These are phyloP conservation scores for Buphagus erythrorhynchus DNA, from an alignment of 2,797 vertebrate genomes.

Conservation along the genomic window DNA sequence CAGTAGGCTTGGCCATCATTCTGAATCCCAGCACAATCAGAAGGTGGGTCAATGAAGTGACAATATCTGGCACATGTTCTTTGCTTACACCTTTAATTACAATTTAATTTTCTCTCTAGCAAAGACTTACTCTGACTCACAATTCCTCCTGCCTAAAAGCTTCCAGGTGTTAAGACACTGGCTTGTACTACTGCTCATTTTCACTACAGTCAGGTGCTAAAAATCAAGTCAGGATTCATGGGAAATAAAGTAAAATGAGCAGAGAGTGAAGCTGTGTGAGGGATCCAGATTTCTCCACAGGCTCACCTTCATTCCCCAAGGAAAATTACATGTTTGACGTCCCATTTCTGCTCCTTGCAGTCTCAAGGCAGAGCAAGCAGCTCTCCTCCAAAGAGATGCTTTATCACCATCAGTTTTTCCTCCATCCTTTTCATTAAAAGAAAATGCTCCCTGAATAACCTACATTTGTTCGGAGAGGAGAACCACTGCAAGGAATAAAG, in stretches of 20 bases:
- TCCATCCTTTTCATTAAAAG: slow-evolving; percentile 61
- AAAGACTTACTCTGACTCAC: background rate
- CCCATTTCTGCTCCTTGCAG: slow-evolving; percentile 32
- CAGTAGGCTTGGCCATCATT: background rate
- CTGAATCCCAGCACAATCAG: background rate
- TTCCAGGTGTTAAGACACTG: background rate
- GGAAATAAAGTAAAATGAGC: background rate
- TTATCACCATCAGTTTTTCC: slow-evolving; percentile 60
- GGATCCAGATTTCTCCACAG: background rate
- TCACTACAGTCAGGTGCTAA: background rate
- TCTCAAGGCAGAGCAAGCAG: background rate
- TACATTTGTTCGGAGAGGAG: slow-evolving; percentile 28
- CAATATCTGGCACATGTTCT: background rate
- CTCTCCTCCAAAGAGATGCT: slow-evolving; percentile 43
- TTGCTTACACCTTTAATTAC: background rate
- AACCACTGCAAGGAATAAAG: slow-evolving; percentile 57
- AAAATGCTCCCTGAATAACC: slow-evolving; percentile 63
- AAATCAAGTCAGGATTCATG: slow-evolving; percentile 15
- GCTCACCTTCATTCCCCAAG: background rate
- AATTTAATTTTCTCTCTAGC: background rate
- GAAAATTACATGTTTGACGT: background rate
- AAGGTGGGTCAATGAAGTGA: background rate
- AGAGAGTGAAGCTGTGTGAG: background rate
- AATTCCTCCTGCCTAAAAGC: background rate
- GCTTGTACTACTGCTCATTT: background rate